Evolutionary conservation across 2,888 invertebrate genomes (phyloP).

Genomic region (Spodoptera exigua): DNA sequence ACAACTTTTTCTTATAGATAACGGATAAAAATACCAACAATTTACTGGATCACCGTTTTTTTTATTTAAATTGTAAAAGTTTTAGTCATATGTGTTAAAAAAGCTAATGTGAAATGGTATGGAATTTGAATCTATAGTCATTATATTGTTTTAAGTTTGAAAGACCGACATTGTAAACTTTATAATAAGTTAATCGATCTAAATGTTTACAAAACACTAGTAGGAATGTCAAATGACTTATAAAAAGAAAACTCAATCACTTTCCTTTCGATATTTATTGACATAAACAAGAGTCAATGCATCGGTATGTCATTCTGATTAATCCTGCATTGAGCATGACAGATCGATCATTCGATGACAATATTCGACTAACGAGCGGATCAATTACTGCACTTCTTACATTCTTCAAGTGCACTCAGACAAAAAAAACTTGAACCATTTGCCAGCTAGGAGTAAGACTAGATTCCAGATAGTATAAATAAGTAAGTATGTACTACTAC

Average conservation of each 20-base stretch:
- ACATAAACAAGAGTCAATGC: constrained; percentile 51
- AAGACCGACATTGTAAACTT: too few relatives aligned
- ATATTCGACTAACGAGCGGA: constrained; percentile 48
- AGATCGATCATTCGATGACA: constrained; percentile 48
- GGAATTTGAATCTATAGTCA: too few relatives aligned
- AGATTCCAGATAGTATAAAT: not conserved
- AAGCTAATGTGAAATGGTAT: too few relatives aligned
- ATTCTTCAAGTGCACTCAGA: constrained; percentile 24
- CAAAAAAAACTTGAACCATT: not conserved
- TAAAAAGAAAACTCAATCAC: constrained; percentile 8
- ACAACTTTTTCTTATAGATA: constrained; percentile 33
- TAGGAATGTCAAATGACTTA: not conserved
- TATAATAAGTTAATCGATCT: too few relatives aligned
- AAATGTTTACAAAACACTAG: too few relatives aligned
- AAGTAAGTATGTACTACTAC: too few relatives aligned
- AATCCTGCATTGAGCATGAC: constrained; percentile 35
- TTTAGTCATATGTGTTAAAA: too few relatives aligned
- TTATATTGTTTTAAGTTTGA: too few relatives aligned
- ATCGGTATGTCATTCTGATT: constrained; percentile 53
- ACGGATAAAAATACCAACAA: constrained; percentile 33
- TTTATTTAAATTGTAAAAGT: constrained; percentile 5
- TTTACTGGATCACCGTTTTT: constrained; percentile 16
- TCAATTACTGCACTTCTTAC: constrained; percentile 35
- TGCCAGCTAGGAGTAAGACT: constrained; percentile 5
- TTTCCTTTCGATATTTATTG: constrained; percentile 35